phyloP scores from a whole-genome alignment of 2,888 invertebrate species.

The Parthenolecanium corni region DNA sequence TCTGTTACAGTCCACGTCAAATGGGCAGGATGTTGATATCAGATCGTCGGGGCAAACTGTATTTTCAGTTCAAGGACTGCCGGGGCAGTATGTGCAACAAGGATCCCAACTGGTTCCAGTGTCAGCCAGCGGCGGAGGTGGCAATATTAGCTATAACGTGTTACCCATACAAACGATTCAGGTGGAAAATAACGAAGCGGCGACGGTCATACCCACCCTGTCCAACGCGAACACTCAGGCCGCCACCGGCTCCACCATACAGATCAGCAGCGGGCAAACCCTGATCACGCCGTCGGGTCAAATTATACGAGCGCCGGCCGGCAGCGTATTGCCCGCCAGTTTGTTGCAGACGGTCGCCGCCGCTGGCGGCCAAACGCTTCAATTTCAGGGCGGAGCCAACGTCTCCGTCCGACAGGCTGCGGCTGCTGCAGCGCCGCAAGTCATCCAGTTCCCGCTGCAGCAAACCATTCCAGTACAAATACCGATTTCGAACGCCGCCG shows the following conservation, averaged over 20 bases:
- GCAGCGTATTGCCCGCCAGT: constrained; percentile 49
- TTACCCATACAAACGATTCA: constrained; percentile 82
- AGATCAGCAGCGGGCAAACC: constrained; percentile 41
- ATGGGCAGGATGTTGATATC: constrained; percentile 8
- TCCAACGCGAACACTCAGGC: constrained; percentile 39
- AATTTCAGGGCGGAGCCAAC: constrained; percentile 54
- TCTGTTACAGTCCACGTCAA: constrained; percentile 20
- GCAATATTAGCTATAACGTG: constrained; percentile 38
- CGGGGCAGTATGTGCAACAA: constrained; percentile 43
- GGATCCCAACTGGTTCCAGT: constrained; percentile 31
- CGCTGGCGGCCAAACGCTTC: constrained; percentile 51
- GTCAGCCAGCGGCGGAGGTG: constrained; percentile 15
- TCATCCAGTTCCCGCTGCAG: constrained; percentile 54
- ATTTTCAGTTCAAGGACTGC: constrained; percentile 42
- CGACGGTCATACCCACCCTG: constrained; percentile 62
- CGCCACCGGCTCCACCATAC: constrained; percentile 38
- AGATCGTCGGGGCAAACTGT: constrained; percentile 24
- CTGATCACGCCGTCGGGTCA: constrained; percentile 50
- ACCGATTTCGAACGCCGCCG: constrained; percentile 71
- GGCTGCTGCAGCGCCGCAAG: constrained; percentile 44
- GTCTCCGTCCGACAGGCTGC: constrained; percentile 52
- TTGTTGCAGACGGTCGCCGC: constrained; percentile 51
- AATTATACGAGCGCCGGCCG: constrained; percentile 48
- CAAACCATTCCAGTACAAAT: constrained; percentile 83
- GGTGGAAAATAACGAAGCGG: constrained; percentile 72